Percentiles rank a stretch among this genome's conserved stretches.
phyloP scores from a whole-genome alignment of 2,113 vertebrate genomes.

The Raja brachyura region DNA sequence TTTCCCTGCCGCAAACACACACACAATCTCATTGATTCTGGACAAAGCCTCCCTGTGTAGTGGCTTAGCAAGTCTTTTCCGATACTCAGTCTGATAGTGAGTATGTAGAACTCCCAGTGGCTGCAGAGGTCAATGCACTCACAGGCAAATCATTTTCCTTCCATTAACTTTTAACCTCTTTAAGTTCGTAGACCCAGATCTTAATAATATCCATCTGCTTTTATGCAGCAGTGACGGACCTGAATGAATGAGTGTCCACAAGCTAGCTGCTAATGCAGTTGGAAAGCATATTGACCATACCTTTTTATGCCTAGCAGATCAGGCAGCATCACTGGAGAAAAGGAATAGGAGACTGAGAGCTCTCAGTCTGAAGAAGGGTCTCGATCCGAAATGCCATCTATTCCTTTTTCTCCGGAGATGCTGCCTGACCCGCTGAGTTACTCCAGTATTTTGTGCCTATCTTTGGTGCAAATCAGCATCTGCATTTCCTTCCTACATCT shows the following conservation, averaged over 20 bases:
- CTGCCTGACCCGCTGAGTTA: too few relatives aligned
- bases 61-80: background rate
- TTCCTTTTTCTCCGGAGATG: too few relatives aligned
- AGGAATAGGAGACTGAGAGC: too few relatives aligned
- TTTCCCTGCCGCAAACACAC: background rate
- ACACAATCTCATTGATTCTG: background rate
- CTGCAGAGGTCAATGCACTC: background rate
- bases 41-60: background rate
- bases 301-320: too few relatives aligned
- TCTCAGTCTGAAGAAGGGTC: too few relatives aligned
- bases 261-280: background rate
- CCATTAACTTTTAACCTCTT: conserved; percentile 18
- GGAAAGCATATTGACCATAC: background rate
- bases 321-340: too few relatives aligned
- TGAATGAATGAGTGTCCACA: background rate
- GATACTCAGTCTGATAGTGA: background rate
- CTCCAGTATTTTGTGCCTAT: too few relatives aligned
- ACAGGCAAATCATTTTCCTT: background rate
- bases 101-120: background rate
- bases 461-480: too few relatives aligned
- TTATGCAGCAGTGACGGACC: background rate
- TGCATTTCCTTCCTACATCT: too few relatives aligned
- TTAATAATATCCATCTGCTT: conserved; percentile 31
- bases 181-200: background rate
- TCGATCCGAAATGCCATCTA: too few relatives aligned